Conservation (phyloP, 2,888 invertebrate genomes). For the Synanthedon myopaeformis region DNA sequence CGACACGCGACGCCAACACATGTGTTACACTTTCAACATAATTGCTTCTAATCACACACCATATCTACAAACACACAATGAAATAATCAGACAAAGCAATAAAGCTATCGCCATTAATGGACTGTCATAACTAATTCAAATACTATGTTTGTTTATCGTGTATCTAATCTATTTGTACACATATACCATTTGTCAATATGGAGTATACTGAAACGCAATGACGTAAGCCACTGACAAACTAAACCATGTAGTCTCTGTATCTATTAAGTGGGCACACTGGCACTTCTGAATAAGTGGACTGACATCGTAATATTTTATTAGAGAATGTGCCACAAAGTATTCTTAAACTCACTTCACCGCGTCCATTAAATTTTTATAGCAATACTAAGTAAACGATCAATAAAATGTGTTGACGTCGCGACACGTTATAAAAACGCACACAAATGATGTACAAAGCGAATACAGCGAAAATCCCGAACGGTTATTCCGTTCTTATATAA, state of each 20-base stretch:
- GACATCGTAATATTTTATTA: no score
- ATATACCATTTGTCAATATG: neutral
- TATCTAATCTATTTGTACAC: neutral
- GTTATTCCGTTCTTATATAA: no score
- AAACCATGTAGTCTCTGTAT: no score
- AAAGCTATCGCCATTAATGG: slow-evolving; percentile 7
- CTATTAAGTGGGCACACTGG: no score
- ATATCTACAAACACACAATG: neutral
- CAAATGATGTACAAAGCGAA: slow-evolving; percentile 7
- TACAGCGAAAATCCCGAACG: slow-evolving; percentile 15
- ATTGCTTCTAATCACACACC: slow-evolving; percentile 55
- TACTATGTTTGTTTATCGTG: neutral
- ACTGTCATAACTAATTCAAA: slow-evolving; percentile 1
- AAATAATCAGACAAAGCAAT: slow-evolving; percentile 3
- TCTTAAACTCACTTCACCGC: neutral
- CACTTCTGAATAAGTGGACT: no score
- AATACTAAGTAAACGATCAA: no score
- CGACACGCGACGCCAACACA: slow-evolving; percentile 51
- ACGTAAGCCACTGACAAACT: neutral
- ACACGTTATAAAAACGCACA: neutral
- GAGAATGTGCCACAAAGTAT: no score
- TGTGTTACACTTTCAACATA: slow-evolving; percentile 63
- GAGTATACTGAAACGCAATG: no score
- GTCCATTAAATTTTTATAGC: neutral
- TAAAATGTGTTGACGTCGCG: neutral